phyloP scores from a whole-genome alignment of 2,797 vertebrate genomes.

The Anniella stebbinsi region DNA sequence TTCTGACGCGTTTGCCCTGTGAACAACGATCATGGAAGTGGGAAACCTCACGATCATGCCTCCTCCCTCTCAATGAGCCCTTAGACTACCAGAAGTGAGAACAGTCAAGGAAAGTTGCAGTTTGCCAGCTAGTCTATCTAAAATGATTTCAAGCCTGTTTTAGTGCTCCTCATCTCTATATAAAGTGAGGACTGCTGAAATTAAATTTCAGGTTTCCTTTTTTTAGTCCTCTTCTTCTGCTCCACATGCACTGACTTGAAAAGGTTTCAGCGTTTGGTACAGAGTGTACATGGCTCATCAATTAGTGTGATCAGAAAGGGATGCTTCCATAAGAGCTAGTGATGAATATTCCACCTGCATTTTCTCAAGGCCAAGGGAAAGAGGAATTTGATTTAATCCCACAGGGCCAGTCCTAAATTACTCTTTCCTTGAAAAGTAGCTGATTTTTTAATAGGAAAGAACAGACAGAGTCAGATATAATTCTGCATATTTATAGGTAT shows the following conservation, averaged over 20 bases:
- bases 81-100: neutral
- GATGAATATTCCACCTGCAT: constrained; percentile 30
- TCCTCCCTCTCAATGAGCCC: too few relatives aligned
- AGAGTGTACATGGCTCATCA: neutral
- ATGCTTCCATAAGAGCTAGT: constrained; percentile 15
- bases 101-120: neutral
- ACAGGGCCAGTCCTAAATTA: neutral
- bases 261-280: neutral
- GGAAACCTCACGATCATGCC: too few relatives aligned
- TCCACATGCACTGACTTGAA: neutral
- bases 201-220: neutral
- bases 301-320: constrained; percentile 21
- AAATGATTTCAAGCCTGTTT: too few relatives aligned
- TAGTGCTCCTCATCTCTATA: neutral
- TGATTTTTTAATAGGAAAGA: constrained; percentile 6
- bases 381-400: constrained; percentile 33
- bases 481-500: constrained; percentile 29
- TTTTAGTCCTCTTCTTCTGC: neutral
- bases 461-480: constrained; percentile 7
- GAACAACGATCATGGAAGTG: too few relatives aligned
- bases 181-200: neutral
- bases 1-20: too few relatives aligned
- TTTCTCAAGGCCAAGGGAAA: constrained; percentile 29
- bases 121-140: neutral
- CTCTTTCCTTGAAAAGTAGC: constrained; percentile 18